Evolutionary conservation across 2,888 invertebrate genomes (phyloP), one percentile per base, ranked within the genome.

Genomic region (Nineta flava): DNA sequence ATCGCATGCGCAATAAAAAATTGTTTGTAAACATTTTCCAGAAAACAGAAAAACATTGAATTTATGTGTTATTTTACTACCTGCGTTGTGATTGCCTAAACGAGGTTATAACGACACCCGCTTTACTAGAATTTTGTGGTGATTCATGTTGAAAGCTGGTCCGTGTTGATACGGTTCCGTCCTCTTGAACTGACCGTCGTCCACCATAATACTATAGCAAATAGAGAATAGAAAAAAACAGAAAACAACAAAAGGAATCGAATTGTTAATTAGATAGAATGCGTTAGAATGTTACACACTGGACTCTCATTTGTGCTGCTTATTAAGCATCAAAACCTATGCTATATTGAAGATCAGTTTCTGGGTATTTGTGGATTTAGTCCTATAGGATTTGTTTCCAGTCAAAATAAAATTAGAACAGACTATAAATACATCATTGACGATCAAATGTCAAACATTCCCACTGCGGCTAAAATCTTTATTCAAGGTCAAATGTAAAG

Each of bases 61-160:
- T 26, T 26, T 5, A 12, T 4, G 35, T 35, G 35, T 38, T 32
- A 7, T 38, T 38, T 38, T 38, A 26, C 26, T 26, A 90, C 87
- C 92, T 83, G 64, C 93, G 69, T 60, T 90, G 87, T 12, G 91
- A 88, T 62, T 88, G 84, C 47, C 91, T 71, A 59, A 86, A 90
- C 2, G 91, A 91, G 2, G 92, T 92, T 50, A 93, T 88, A 48
- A 92, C 91, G 7, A 91, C 90, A 0, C 92, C 92, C 2, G 87
- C 88, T 65, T 86, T 86, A 55, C 76, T 74, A n/a, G 73, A 70
- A 58, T 74, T 72, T 55, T 71, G 72, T 1, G 74, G 72, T 2
- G 72, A 71, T 57, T 77, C 77, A 50, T 73, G 73, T 58, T 76
- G 76, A 59, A 80, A 76, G 56, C 77, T 77, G 45, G 79, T 72